Evolutionary conservation across 2,888 invertebrate genomes (phyloP), one percentile per base, ranked within the genome.

Genomic region (Dascillus cervinus): DNA sequence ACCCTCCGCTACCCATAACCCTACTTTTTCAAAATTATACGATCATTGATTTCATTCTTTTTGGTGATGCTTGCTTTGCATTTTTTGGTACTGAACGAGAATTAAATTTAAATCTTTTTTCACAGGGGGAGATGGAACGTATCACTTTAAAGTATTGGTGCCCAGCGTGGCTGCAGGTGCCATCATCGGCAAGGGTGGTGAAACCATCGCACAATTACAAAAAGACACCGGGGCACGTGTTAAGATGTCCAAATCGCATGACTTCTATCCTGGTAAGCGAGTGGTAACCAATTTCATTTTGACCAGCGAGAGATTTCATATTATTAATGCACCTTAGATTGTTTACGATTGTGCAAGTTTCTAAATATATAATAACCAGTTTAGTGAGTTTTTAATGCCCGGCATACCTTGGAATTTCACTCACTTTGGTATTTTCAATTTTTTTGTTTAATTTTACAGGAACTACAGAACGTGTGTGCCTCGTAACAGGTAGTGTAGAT

Each of bases 211-310:
- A 54, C 90, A 94, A 63, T 73, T 98, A 58, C 96, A 98, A 69
- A 94, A 92, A 69, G 96, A 97, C 66, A 88, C 94, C 30, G 92
- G 92, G 52, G 95, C 96, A 53, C 79, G 92, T 56, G 91, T 98
- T 52, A 97, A 97, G 75, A 97, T 97, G 96, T 97, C 96, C 56
- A 97, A 96, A 71, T 90, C 94, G 31, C 94, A 94, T 61, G 97
- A 97, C 65, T 95, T 91, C 66, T 97, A 96, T 73, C 97, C 96
- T 70, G 96, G 96, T 96, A 67, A 71, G 71, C 67, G 17, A 8
- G 8, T 17, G 17, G n/a, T n/a, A n/a, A n/a, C n/a, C n/a, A n/a
- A n/a, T n/a, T n/a, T n/a, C n/a, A n/a, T n/a, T n/a, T n/a, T n/a
- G n/a, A n/a, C n/a, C n/a, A n/a, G n/a, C n/a, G n/a, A n/a, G n/a